Base-by-base conservation (phyloP, 1,140 invertebrate genomes). In the Lerema accius region DNA sequence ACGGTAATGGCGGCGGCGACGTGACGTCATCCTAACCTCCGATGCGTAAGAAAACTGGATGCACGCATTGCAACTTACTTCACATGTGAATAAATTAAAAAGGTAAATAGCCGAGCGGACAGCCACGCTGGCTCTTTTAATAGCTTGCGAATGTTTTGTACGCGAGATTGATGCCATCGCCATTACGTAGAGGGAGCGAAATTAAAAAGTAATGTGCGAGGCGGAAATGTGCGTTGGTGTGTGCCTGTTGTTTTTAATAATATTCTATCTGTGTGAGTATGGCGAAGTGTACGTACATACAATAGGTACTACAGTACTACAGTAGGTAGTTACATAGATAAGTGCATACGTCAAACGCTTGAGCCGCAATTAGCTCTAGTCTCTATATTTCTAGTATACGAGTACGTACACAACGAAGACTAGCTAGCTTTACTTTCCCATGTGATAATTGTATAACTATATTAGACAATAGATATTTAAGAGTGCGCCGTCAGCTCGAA, bases 31-130 rank as follows among this genome's bases (percentile, higher is more conserved):
- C 61, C 74, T 64, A 82, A 71, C 74, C 71, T 76, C 75, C 76
- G 78, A 82, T 82, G 77, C 86, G 79, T 88, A 84, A 74, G 71
- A 74, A 74, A 75, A 80, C 79, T 76, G 74, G 76, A 71, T 76
- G 75, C 71, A 75, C 67, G 68, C 71, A 67, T 67, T 67, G 63
- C 63, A 70, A 65, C 71, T 71, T 71, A 46, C 69, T 70, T 70
- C 72, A 71, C 67, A 67, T 62, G 71, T 75, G 71, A 76, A 76
- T 73, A 69, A 58, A 72, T 68, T 65, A 63, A 65, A 56, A 55
- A 55, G 51, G 51, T 55, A 55, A 65, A 56, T 59, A 65, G 46
- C 49, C 63, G 56, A 49, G 37, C 62, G 50, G 45, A 40, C 51
- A 58, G 48, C 63, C 55, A 65, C 49, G 51, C 37, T 55, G 42